phyloP scores from a whole-genome alignment of 2,113 vertebrate species.

The Oxyura jamaicensis region DNA sequence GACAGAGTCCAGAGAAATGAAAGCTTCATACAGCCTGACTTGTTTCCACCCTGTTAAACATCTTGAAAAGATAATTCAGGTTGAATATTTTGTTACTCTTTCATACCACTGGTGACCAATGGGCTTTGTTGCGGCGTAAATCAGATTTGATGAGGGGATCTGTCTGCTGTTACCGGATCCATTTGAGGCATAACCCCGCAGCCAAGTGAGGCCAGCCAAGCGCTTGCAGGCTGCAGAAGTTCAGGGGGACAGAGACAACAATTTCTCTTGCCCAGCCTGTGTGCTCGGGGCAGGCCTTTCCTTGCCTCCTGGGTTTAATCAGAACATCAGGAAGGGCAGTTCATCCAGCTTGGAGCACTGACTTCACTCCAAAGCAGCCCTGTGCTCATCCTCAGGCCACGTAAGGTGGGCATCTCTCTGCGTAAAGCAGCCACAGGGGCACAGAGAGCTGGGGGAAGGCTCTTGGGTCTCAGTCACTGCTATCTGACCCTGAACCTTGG shows the following conservation, averaged over 20 bases:
- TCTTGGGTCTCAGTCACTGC: neutral
- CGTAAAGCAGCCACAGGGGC: neutral
- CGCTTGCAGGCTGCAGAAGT: neutral
- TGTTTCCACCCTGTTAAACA: slow-evolving; percentile 29
- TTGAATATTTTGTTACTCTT: slow-evolving; percentile 49
- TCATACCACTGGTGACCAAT: neutral
- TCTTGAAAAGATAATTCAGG: slow-evolving; percentile 42
- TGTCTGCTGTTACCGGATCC: neutral
- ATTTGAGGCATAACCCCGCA: neutral
- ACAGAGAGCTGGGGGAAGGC: neutral
- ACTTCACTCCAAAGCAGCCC: neutral
- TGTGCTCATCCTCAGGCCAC: neutral
- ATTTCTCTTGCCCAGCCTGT: neutral
- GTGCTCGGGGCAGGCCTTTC: neutral
- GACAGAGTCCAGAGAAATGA: slow-evolving; percentile 22
- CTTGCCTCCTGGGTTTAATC: neutral
- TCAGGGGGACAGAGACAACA: neutral
- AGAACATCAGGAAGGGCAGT: neutral
- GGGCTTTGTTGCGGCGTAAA: neutral
- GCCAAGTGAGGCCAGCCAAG: neutral
- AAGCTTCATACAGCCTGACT: slow-evolving; percentile 20
- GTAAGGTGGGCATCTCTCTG: neutral
- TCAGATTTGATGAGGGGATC: slow-evolving; percentile 6
- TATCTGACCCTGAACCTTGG: neutral
- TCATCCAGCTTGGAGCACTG: neutral